Evolutionary conservation across 1,140 invertebrate genomes (phyloP).

Genomic region (Gryon sp.): DNA sequence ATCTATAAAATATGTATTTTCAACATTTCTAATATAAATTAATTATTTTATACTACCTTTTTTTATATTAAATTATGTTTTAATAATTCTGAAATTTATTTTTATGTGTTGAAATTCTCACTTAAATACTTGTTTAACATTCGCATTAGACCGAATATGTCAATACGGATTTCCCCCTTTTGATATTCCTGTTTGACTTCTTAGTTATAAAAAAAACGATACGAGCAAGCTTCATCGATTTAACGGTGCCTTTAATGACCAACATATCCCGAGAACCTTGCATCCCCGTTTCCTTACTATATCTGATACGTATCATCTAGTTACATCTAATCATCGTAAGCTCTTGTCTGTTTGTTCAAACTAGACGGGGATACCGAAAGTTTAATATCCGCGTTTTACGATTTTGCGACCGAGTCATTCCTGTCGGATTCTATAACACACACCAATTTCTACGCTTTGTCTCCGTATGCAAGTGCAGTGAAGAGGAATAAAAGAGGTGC

Average conservation of each 20-base stretch:
- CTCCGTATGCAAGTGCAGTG: constrained; percentile 44
- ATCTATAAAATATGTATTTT: too few relatives aligned
- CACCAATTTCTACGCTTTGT: constrained; percentile 12
- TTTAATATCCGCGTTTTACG: constrained; percentile 79
- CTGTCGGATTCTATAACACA: constrained; percentile 25
- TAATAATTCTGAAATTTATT: too few relatives aligned
- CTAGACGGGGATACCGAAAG: constrained; percentile 75
- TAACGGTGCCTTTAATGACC: constrained; percentile 77
- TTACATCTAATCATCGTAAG: constrained; percentile 80
- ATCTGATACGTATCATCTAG: constrained; percentile 74
- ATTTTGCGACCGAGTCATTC: constrained; percentile 69
- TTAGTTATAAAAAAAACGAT: constrained; percentile 44
- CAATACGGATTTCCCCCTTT: constrained; percentile 21
- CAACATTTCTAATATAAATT: too few relatives aligned
- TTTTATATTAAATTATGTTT: too few relatives aligned
- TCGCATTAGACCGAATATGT: constrained; percentile 32
- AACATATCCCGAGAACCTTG: constrained; percentile 60
- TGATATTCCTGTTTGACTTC: constrained; percentile 44
- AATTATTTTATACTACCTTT: neutral
- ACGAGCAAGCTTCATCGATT: constrained; percentile 71
- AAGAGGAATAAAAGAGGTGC: constrained; percentile 55
- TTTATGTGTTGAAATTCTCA: too few relatives aligned
- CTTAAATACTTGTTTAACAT: constrained; percentile 13
- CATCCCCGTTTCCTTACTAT: constrained; percentile 53
- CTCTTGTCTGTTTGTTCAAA: constrained; percentile 70